Evolutionary conservation across 2,113 vertebrate genomes (phyloP), one percentile per base, ranked within the genome.

Genomic region (Dendrocopos noguchii): DNA sequence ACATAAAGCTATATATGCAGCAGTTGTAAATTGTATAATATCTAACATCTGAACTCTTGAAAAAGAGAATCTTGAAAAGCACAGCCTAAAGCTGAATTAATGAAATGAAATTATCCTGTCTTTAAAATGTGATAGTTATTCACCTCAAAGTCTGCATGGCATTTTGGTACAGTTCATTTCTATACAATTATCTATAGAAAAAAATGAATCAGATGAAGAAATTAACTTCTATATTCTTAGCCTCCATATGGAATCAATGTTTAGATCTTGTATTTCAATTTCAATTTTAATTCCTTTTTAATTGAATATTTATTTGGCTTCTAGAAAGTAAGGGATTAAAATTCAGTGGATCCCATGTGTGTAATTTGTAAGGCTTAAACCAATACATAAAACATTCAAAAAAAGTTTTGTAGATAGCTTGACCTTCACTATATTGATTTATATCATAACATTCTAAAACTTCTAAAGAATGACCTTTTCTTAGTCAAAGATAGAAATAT

Each of bases 341-440:
- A 70, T 67, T 34, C 74, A 25, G 36, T 78, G 39, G 22, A 50
- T 92, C 90, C 83, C 93, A 56, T 27, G 78, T 77, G 94, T 87
- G n/a, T 90, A 66, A 97, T 97, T 96, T 98, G 64, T 94, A 97
- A 88, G 76, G 56, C 21, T 96, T 95, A 80, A 76, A 88, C 63
- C n/a, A 88, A 94, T 96, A 87, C 85, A 96, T 93, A 95, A 97
- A 97, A 94, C 63, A 96, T 95, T 93, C 2, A 80, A 80, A 95
- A 94, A 93, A 93, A 74, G 18, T 92, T 97, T 96, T 90, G 84
- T 95, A 86, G 70, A 61, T 94, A 94, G 65, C 66, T 83, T 95
- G 90, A 96, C 94, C 94, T 97, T 98, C 93, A 85, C 60, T 93
- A 65, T 93, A 95, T 96, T 96, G 94, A 97, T 98, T 97, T 96